Evolutionary conservation across 2,888 invertebrate species (phyloP).

Genomic region (Pegoplata infirma): DNA sequence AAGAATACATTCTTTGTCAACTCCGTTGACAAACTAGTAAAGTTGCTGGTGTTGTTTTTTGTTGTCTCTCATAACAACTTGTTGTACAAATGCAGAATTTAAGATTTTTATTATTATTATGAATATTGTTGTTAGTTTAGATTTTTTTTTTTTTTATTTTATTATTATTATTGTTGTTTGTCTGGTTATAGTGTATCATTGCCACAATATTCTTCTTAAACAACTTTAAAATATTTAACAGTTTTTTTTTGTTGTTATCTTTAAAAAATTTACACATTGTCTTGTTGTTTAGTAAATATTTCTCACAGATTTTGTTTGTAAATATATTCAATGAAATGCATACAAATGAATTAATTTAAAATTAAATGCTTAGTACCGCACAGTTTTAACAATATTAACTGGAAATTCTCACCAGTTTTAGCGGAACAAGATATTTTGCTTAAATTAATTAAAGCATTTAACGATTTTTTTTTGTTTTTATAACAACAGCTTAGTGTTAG

Average conservation of each 20-base stretch:
- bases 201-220: not conserved
- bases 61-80: not conserved
- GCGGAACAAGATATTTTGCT: slow-evolving; percentile 47
- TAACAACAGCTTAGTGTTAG: no score
- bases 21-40: not conserved
- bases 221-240: not conserved
- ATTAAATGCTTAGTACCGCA: not conserved
- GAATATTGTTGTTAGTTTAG: not conserved
- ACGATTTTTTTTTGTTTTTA: not conserved
- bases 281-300: not conserved
- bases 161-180: not conserved
- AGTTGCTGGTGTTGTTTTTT: not conserved
- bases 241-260: not conserved
- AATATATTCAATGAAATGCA: not conserved
- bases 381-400: not conserved
- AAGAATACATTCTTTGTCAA: not conserved
- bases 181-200: not conserved
- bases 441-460: slow-evolving; percentile 36
- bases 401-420: slow-evolving; percentile 37
- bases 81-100: not conserved
- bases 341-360: not conserved
- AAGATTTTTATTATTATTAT: not conserved
- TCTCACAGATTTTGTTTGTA: not conserved
- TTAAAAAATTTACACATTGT: not conserved
- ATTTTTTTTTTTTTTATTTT: not conserved